phyloP scores from a whole-genome alignment of 2,113 vertebrate genomes.

The Vicugna pacos region DNA sequence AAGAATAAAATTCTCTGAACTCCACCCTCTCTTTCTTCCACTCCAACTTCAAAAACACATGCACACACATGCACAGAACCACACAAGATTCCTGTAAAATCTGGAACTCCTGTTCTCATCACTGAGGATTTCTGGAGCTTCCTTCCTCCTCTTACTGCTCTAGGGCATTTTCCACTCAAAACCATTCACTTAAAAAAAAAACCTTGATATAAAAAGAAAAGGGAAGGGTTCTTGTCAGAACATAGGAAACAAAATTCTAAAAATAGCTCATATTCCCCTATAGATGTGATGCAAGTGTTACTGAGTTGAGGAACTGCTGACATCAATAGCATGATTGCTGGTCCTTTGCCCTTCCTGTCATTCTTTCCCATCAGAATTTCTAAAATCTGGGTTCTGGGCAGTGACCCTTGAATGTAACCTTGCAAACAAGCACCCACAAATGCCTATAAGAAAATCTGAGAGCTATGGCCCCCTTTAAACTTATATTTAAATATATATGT shows the following conservation, averaged over 20 bases:
- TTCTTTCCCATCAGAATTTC: conserved; percentile 48
- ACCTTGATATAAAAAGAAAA: conserved; percentile 25
- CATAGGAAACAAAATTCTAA: conserved; percentile 53
- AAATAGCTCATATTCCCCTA: conserved; percentile 54
- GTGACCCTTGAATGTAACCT: background rate
- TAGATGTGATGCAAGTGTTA: conserved; percentile 34
- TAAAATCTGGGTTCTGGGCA: conserved; percentile 21
- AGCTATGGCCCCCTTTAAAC: background rate
- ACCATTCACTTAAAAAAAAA: background rate
- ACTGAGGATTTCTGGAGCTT: background rate
- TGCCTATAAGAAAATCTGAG: background rate
- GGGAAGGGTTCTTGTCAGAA: conserved; percentile 59
- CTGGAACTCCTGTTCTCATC: background rate
- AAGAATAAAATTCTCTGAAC: background rate
- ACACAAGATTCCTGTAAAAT: conserved; percentile 33
- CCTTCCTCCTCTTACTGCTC: conserved; percentile 1
- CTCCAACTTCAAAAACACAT: background rate
- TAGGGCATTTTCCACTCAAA: conserved; percentile 58
- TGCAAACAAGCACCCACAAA: background rate
- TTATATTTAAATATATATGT: background rate
- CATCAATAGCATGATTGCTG: background rate
- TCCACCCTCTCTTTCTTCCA: background rate
- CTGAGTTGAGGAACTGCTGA: conserved; percentile 44
- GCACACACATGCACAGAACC: background rate
- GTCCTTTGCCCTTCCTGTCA: background rate